A percentile compares a stretch with the other conserved stretches of the same genome.
phyloP scores from a whole-genome alignment of 1,140 invertebrate species.

The Zaprionus capensis region DNA sequence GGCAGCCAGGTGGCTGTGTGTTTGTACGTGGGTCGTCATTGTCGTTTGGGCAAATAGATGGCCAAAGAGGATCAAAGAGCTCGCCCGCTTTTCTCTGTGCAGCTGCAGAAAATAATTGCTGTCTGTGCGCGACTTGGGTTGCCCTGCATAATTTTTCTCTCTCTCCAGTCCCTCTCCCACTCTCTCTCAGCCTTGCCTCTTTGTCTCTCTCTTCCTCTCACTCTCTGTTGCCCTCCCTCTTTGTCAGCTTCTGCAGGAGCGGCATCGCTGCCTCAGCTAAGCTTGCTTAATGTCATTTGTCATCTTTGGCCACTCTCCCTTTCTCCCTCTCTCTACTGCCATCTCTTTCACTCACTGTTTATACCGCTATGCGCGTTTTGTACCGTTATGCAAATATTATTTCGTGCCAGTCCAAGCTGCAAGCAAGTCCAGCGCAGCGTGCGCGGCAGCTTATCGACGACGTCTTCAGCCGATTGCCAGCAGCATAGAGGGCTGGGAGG shows the following conservation, averaged over 20 bases:
- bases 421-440: slow-evolving; percentile 9
- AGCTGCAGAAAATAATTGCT: slow-evolving; percentile 66
- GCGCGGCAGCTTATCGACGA: slow-evolving; percentile 23
- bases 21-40: slow-evolving; percentile 56
- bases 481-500: neutral
- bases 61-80: slow-evolving; percentile 76
- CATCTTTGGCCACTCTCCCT: slow-evolving; percentile 62
- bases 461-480: slow-evolving; percentile 26
- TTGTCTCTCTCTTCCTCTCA: neutral
- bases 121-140: slow-evolving; percentile 35
- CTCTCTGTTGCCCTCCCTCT: slow-evolving; percentile 8
- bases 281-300: slow-evolving; percentile 79
- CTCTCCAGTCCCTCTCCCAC: neutral
- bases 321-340: neutral
- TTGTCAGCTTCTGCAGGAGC: slow-evolving; percentile 15
- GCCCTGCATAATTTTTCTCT: slow-evolving; percentile 36
- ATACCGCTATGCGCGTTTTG: slow-evolving; percentile 50
- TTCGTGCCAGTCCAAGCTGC: slow-evolving; percentile 56
- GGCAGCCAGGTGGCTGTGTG: slow-evolving; percentile 42
- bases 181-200: neutral
- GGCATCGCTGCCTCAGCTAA: slow-evolving; percentile 41
- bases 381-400: slow-evolving; percentile 78
- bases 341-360: slow-evolving; percentile 35
- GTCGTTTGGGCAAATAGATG: slow-evolving; percentile 78
- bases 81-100: slow-evolving; percentile 34